Evolutionary conservation across 35 echinoderm and acorn worm species (phyloP).

Genomic region (Ophiothrix spiculata): DNA sequence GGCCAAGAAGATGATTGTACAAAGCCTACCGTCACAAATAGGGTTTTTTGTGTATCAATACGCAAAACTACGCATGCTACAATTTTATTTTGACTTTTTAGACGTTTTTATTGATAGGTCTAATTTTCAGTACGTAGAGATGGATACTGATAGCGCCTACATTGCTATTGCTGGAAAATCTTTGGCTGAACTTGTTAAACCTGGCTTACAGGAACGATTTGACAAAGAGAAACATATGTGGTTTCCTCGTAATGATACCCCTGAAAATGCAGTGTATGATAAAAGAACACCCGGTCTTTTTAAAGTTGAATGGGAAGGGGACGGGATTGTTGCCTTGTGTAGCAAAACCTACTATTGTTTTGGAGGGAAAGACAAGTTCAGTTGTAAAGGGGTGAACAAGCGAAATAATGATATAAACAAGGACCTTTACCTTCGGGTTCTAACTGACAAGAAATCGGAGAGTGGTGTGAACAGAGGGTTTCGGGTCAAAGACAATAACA

Average conservation of each 20-base stretch:
- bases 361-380: background rate
- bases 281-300: constrained; percentile 30
- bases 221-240: constrained; percentile 6
- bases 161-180: constrained; percentile 15
- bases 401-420: constrained; percentile 16
- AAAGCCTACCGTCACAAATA: constrained; percentile 17
- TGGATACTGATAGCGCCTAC: background rate
- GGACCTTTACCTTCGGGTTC: background rate
- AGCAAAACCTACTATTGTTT: constrained; percentile 30
- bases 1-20: constrained; percentile 17
- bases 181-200: constrained; percentile 24
- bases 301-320: constrained; percentile 43
- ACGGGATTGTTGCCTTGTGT: constrained; percentile 30
- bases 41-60: constrained; percentile 24
- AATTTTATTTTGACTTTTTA: constrained; percentile 27
- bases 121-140: constrained; percentile 24
- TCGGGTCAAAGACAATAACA: background rate
- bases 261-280: background rate
- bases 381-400: constrained; percentile 45
- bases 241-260: constrained; percentile 26
- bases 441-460: background rate
- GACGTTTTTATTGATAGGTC: constrained; percentile 4
- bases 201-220: background rate
- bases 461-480: constrained; percentile 34
- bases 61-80: background rate